Conservation (phyloP, 2,797 vertebrate species). For the Pyrocephalus nanus region DNA sequence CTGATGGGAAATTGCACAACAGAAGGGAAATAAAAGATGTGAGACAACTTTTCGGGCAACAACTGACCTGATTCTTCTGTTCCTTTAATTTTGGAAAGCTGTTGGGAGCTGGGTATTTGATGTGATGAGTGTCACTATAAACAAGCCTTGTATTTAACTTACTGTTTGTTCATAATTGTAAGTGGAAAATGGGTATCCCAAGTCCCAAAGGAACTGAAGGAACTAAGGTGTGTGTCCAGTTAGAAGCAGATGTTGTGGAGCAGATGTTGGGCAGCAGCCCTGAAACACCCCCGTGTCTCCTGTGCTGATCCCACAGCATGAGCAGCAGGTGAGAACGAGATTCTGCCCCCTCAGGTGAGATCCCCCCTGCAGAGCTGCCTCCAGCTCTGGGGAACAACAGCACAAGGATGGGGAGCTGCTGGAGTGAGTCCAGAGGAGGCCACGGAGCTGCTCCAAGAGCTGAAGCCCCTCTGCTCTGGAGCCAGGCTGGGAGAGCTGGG, state of each 20-base stretch:
- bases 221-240: not conserved
- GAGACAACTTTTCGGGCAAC: not conserved
- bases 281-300: fast-evolving
- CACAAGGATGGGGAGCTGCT: not conserved
- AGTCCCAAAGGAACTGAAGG: not conserved
- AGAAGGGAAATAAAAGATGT: not conserved
- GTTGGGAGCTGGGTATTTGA: not conserved
- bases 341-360: not conserved
- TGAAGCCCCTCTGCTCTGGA: not conserved
- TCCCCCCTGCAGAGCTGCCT: not conserved
- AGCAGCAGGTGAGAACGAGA: not conserved
- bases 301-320: not conserved
- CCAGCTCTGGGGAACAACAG: not conserved
- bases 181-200: not conserved
- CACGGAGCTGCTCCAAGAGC: fast-evolving
- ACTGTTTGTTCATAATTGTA: not conserved
- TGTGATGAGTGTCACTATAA: not conserved
- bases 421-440: not conserved
- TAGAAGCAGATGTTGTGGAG: not conserved
- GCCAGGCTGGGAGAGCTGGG: not conserved
- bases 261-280: not conserved
- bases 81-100: not conserved
- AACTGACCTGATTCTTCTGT: not conserved
- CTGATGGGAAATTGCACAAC: not conserved
- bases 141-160: not conserved